Evolutionary conservation across 2,888 invertebrate genomes (phyloP), one percentile per base, ranked within the genome.

Genomic region (Omphaloscelis lunosa): DNA sequence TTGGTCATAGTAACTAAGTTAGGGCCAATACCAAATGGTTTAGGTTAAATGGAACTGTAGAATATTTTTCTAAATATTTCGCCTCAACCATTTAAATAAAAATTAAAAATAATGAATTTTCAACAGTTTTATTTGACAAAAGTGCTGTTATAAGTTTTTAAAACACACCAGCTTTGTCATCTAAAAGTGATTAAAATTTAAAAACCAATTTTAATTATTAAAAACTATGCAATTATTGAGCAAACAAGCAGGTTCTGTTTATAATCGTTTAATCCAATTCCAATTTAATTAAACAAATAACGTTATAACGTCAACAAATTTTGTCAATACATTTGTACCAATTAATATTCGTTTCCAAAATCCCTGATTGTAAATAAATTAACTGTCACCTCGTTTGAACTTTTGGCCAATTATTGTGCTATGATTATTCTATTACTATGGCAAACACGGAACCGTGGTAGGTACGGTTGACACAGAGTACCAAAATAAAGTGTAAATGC

Each of bases 361-460:
- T 71, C 15, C 62, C 39, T 84, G 69, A 81, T 77, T 82, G 65
- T 72, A 77, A 72, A 80, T 78, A 79, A 82, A 84, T 79, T 71
- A 41, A 70, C 75, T 67, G 74, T 76, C 59, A 80, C 68, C 63
- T 71, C n/a, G 61, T 82, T 82, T 79, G 56, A 75, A n/a, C 59
- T 75, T 74, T 75, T 69, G 73, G 41, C 45, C 48, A 66, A 74
- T 73, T 80, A 78, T 73, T 27, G 61, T 73, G 67, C 66, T 72
- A 73, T 77, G 56, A 84, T 82, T 74, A 78, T 78, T 85, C 65
- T 82, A 76, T 78, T 80, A 66, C 71, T 65, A 20, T 85, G 39
- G 77, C 45, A 62, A 76, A 73, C 34, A 61, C 45, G 27, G n/a
- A 68, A 51, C 23, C n/a, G 51, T 20, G 45, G 45, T 41, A 41